These are phyloP conservation scores for Labrus mixtus DNA, from an alignment of 2,113 vertebrate genomes.

Conservation along the genomic window DNA sequence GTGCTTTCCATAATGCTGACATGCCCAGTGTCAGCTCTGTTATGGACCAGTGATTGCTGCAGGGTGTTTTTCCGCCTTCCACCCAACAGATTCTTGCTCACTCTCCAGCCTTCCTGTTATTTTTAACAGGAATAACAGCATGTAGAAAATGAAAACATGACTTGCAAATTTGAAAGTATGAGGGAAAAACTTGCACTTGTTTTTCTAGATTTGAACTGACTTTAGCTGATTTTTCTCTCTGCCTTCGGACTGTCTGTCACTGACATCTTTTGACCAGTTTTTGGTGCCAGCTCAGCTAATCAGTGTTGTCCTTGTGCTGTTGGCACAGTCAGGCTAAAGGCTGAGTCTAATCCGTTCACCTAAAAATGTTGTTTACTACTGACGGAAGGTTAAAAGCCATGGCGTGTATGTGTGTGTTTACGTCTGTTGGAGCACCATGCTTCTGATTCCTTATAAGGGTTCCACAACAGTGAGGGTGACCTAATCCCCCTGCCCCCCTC, in stretches of 20 bases:
- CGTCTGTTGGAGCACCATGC: slow-evolving; percentile 45
- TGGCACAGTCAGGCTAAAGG: slow-evolving; percentile 25
- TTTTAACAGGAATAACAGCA: slow-evolving; percentile 12
- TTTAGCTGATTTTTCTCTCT: no score
- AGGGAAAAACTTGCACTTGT: not conserved
- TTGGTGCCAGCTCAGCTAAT: not conserved
- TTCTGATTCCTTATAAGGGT: slow-evolving; percentile 81
- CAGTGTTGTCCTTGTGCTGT: slow-evolving; percentile 21
- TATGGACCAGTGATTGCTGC: slow-evolving; percentile 10
- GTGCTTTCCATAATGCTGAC: not conserved
- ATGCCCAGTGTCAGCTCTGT: not conserved
- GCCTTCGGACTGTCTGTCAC: not conserved
- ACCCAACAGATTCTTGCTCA: slow-evolving; percentile 14
- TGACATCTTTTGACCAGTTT: slow-evolving; percentile 25
- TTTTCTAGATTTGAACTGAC: not conserved
- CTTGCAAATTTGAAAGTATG: not conserved
- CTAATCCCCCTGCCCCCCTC: slow-evolving; percentile 72
- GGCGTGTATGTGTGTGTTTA: slow-evolving; percentile 37
- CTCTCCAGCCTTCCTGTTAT: slow-evolving; percentile 25
- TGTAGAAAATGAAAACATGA: slow-evolving; percentile 7
- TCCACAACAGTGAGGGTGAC: slow-evolving; percentile 73
- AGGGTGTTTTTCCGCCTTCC: slow-evolving; percentile 29
- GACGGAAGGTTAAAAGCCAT: slow-evolving; percentile 41
- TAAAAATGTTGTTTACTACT: slow-evolving; percentile 64
- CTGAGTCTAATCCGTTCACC: slow-evolving; percentile 48